Evolutionary conservation across 1,140 invertebrate species (phyloP), one percentile per base, ranked within the genome.

Genomic region (Drosophila hydei): DNA sequence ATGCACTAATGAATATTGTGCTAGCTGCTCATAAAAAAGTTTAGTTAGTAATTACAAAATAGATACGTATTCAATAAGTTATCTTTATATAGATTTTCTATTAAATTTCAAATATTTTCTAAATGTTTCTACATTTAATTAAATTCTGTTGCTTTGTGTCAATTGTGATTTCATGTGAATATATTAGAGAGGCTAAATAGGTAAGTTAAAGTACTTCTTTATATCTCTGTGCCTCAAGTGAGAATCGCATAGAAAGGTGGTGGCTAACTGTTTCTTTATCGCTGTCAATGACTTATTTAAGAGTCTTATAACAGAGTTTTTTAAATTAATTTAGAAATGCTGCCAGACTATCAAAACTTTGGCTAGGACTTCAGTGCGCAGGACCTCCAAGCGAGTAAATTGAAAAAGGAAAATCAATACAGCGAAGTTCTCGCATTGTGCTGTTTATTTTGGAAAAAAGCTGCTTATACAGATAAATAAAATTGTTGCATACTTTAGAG

Each of bases 1-100:
- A 94, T 89, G 91, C 93, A 61, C 89, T 95, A 14, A 92, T 95
- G 65, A 90, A 91, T 55, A 94, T 95, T 71, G 93, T 95, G 21
- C 93, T 95, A 19, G 92, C 92, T 59, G 92, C 92, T 0, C 73
- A 90, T 50, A 91, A 78, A 16, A 88, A 83, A 21, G 61, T 65
- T 33, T 77, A 30, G 30, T 9, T 14, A 30, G 3, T 14, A 9
- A 48, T 25, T 48, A n/a, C 7, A 12, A n/a, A 3, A 7, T 27
- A 14, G 45, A 6, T 25, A 7, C 1, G 5, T 47, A 48, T 27
- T 25, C 0, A 27, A 14, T 48, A 50, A 50, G 47, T 18, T 50
- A 9, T 9, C 3, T 18, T 3, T 18, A 42, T 6, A 42, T 18
- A 3, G 14, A 18, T 18, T 16, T 19, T 6, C 12, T 9, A 30